These are phyloP conservation scores for Sebastes jordani DNA, from an alignment of 2,797 vertebrate species.

Conservation along the genomic window DNA sequence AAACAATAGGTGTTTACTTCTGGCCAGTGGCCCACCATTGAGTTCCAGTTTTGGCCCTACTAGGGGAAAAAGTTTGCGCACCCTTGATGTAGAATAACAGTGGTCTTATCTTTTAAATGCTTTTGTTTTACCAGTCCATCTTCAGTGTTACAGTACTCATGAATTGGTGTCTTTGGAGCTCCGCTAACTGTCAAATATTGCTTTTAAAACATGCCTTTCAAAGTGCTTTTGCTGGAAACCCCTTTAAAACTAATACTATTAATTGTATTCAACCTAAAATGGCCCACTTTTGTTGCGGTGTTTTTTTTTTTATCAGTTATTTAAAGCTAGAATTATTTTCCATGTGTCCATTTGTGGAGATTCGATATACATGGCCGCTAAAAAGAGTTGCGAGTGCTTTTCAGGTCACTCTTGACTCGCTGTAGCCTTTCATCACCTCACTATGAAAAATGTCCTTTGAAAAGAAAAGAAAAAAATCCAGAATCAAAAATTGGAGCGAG, in stretches of 20 bases:
- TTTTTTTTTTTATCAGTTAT: background rate
- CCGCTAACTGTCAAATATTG: background rate
- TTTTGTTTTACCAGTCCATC: background rate
- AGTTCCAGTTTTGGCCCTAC: no score
- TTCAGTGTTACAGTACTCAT: background rate
- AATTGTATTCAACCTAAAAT: background rate
- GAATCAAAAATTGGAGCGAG: background rate
- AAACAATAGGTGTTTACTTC: no score
- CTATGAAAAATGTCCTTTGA: background rate
- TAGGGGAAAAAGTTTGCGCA: no score
- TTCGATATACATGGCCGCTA: background rate
- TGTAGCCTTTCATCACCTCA: conserved; percentile 7
- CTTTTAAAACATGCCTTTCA: background rate
- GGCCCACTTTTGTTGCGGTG: background rate
- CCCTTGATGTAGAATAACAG: background rate
- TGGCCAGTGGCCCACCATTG: no score
- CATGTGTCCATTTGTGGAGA: background rate
- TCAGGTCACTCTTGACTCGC: conserved; percentile 9
- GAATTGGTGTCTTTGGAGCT: background rate
- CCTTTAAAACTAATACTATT: background rate
- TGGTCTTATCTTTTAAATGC: background rate
- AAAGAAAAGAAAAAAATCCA: background rate
- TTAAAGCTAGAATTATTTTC: background rate
- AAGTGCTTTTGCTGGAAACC: background rate
- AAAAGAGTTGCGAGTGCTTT: background rate